Percentiles rank a stretch among this genome's conserved stretches.
Conservation (phyloP, 2,797 vertebrate genomes). For the Sarcoramphus papa region DNA sequence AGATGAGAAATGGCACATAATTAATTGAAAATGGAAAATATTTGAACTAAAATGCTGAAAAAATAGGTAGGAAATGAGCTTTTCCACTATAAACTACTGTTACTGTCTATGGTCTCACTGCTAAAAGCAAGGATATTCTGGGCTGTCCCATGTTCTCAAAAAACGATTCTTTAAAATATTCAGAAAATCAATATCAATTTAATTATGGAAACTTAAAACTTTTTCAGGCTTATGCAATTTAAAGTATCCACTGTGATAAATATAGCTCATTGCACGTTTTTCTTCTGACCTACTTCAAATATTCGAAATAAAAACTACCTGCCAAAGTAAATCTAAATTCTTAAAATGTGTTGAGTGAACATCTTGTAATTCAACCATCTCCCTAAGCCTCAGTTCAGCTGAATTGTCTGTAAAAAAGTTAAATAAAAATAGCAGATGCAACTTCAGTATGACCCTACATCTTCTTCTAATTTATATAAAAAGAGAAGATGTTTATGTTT, state of each 20-base stretch:
- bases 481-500: constrained; percentile 17
- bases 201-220: constrained; percentile 12
- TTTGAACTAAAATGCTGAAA: not conserved
- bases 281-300: constrained; percentile 19
- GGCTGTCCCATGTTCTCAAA: not conserved
- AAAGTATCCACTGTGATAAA: not conserved
- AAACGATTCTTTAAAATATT: constrained; percentile 16
- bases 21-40: not conserved
- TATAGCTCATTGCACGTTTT: not conserved
- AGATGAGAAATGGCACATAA: not conserved
- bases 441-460: not conserved
- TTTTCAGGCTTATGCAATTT: not conserved
- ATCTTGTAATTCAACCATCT: not conserved
- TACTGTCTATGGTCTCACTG: not conserved
- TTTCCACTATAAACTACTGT: not conserved
- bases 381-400: not conserved
- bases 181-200: constrained; percentile 35
- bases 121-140: not conserved
- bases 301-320: constrained; percentile 1
- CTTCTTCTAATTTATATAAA: constrained; percentile 12
- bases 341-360: not conserved
- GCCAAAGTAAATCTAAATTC: constrained; percentile 5
- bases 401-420: not conserved
- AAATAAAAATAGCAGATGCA: not conserved
- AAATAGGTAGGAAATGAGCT: not conserved